Evolutionary conservation across 2,888 invertebrate genomes (phyloP).

Genomic region (Lottia gigantea): DNA sequence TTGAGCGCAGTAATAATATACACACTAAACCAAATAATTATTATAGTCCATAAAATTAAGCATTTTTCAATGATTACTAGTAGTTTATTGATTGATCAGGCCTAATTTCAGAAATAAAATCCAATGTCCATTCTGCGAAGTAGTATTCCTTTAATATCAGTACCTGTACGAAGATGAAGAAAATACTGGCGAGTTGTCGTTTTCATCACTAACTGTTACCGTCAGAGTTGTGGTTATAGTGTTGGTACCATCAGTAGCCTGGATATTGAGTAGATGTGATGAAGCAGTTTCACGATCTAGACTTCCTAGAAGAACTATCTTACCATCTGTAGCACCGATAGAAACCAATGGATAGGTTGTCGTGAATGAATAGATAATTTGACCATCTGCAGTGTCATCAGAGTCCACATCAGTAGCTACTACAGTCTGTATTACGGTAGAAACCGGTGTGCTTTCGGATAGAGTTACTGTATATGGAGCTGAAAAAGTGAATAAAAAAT

Average conservation of each 20-base stretch:
- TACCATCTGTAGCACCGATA: constrained; percentile 42
- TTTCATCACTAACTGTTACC: constrained; percentile 54
- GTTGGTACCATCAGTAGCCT: constrained; percentile 42
- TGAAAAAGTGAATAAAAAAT: constrained; percentile 13
- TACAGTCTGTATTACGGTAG: constrained; percentile 30
- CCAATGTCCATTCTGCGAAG: too few species aligned
- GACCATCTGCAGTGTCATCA: constrained; percentile 32
- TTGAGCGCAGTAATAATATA: neutral
- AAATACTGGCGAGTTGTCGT: constrained; percentile 55
- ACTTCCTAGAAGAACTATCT: constrained; percentile 32
- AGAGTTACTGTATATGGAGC: constrained; percentile 31
- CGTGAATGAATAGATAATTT: constrained; percentile 40
- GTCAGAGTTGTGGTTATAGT: constrained; percentile 43
- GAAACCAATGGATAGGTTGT: constrained; percentile 36
- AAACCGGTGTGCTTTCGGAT: constrained; percentile 34
- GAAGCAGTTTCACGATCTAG: constrained; percentile 43
- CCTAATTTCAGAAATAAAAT: too few species aligned
- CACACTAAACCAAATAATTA: too few species aligned
- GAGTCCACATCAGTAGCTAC: constrained; percentile 45
- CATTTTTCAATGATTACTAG: too few species aligned
- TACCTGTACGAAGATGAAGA: constrained; percentile 37
- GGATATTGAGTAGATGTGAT: constrained; percentile 34
- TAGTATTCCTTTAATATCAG: too few species aligned
- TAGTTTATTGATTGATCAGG: too few species aligned
- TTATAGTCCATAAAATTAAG: too few species aligned